Conservation (phyloP, 35 echinoderm and acorn worm genomes). For the Acanthaster planci region DNA sequence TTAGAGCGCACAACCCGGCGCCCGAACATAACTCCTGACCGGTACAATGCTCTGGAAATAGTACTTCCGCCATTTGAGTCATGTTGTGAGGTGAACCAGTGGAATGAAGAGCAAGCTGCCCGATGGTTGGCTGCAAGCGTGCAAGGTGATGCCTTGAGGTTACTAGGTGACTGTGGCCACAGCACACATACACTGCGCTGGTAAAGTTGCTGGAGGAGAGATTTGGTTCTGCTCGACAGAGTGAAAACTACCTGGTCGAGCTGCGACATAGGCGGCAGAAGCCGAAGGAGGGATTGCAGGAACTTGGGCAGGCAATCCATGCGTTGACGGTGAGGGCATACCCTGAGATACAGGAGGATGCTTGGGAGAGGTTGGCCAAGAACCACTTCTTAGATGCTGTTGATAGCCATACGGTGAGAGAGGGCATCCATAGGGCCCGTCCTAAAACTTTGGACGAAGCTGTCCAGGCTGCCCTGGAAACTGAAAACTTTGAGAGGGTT, state of each 20-base stretch:
- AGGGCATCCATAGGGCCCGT: slow-evolving; percentile 12
- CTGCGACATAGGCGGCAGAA: not conserved
- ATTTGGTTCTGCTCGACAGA: not conserved
- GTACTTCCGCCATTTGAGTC: not conserved
- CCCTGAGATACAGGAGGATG: not conserved
- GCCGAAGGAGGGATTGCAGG: slow-evolving; percentile 7
- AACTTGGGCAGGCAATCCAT: slow-evolving; percentile 26
- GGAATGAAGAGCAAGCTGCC: not conserved
- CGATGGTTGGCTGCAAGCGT: not conserved
- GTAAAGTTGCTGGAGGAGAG: not conserved
- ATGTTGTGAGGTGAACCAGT: slow-evolving; percentile 5
- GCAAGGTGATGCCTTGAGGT: not conserved
- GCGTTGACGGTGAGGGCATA: slow-evolving; percentile 25
- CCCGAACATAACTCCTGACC: not conserved
- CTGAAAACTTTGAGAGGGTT: not conserved
- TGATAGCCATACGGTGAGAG: not conserved
- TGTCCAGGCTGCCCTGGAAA: slow-evolving; percentile 5
- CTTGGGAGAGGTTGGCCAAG: not conserved
- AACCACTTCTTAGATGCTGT: slow-evolving; percentile 33
- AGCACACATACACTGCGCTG: not conserved
- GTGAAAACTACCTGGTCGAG: not conserved
- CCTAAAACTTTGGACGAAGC: not conserved
- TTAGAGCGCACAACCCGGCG: no score
- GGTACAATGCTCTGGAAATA: slow-evolving; percentile 17
- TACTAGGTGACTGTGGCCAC: not conserved